Evolutionary conservation across 2,113 vertebrate species (phyloP), one percentile per base, ranked within the genome.

Genomic region (Numenius arquata): DNA sequence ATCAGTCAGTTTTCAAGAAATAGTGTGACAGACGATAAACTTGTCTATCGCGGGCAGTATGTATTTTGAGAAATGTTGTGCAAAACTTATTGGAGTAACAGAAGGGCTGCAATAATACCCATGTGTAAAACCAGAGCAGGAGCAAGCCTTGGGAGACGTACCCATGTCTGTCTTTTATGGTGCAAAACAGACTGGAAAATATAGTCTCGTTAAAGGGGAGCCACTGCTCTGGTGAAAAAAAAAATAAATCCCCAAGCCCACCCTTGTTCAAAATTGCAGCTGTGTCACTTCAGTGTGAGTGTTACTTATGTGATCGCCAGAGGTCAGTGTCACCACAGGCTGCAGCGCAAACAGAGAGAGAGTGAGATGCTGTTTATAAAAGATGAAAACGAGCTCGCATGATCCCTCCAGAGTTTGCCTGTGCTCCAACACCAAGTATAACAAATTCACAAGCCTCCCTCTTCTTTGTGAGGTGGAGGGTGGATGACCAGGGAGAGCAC

Each of bases 271-370:
- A 89, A 94, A 85, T 1, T 72, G 72, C 41, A 67, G 72, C 84
- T 84, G 77, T 48, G 70, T 58, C 81, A 75, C 66, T 83, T 71
- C 59, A 58, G 53, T 27, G 66, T 71, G 92, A 94, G 75, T 19
- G 78, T 96, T 94, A 86, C 90, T 77, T 27, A 5, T 85, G 67
- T 84, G 97, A 95, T 97, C 95, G 96, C 93, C 95, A 97, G 96
- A 96, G 96, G 97, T 96, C 96, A 97, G 96, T 96, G 95, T 96
- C 95, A 97, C 94, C 95, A 96, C 92, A 89, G 90, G 91, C 91
- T 95, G 87, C 80, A 85, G 93, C 26, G 0, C 68, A 48, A 45
- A 50, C 16, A 19, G 30, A 15, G 30, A 41, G 45, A 25, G n/a
- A 2, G 40, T 14, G 38, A 61, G 40, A 58, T 26, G 70, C 58